These are phyloP conservation scores for Glossosoma conforme DNA, from an alignment of 1,140 invertebrate species.

Conservation along the genomic window DNA sequence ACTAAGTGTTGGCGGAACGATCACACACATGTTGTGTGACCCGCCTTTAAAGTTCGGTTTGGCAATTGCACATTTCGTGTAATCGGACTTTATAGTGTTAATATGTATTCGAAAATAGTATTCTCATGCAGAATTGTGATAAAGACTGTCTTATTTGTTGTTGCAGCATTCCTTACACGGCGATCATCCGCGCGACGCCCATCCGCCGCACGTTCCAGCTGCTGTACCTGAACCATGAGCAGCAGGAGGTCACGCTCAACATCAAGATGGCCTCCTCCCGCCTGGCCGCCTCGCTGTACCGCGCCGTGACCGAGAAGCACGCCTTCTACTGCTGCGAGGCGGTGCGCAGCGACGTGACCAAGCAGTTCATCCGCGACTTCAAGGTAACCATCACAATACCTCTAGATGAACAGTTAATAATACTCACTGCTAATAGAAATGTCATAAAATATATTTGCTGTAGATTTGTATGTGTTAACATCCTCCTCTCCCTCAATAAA, in stretches of 20 bases:
- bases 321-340: slow-evolving; percentile 90
- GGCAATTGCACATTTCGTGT: too few species aligned
- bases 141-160: slow-evolving; percentile 26
- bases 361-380: slow-evolving; percentile 82
- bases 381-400: slow-evolving; percentile 53
- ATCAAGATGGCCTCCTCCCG: slow-evolving; percentile 76
- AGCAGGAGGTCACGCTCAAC: slow-evolving; percentile 63
- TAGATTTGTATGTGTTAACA: too few species aligned
- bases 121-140: too few species aligned
- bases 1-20: too few species aligned
- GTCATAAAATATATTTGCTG: too few species aligned
- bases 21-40: too few species aligned
- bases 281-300: slow-evolving; percentile 73
- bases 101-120: too few species aligned
- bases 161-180: slow-evolving; percentile 76
- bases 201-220: slow-evolving; percentile 69
- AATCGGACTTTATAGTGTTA: too few species aligned
- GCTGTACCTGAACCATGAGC: slow-evolving; percentile 65
- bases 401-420: too few species aligned
- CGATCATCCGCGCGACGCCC: slow-evolving; percentile 75
- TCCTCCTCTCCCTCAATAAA: too few species aligned
- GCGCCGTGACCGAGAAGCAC: slow-evolving; percentile 86
- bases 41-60: too few species aligned
- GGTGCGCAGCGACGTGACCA: slow-evolving; percentile 77
- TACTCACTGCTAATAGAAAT: too few species aligned